A percentile compares a stretch with the other conserved stretches of the same genome.
These are phyloP conservation scores for Hydrophis major DNA, from an alignment of 2,797 vertebrate species.

Conservation along the genomic window DNA sequence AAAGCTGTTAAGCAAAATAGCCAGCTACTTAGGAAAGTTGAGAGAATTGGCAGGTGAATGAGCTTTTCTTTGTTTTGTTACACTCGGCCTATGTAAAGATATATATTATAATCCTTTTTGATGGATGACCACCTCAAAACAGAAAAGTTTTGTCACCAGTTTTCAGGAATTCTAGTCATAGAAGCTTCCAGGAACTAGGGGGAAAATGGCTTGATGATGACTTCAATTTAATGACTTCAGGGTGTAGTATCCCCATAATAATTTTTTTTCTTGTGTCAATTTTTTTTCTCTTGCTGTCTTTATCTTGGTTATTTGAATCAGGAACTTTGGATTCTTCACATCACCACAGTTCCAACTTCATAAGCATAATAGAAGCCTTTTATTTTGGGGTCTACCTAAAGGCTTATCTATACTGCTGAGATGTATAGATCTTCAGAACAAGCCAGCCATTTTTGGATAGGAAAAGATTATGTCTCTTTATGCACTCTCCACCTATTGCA, in stretches of 20 bases:
- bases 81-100: neutral
- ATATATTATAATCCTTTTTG: neutral
- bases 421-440: neutral
- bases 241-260: slow-evolving; percentile 1
- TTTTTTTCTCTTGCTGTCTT: neutral
- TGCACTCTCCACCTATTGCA: neutral
- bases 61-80: neutral
- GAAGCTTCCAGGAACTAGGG: neutral
- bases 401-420: neutral
- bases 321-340: neutral
- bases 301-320: neutral
- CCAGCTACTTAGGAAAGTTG: neutral
- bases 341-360: neutral
- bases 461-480: neutral
- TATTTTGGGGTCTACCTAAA: neutral
- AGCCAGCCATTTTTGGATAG: neutral
- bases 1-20: neutral
- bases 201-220: neutral
- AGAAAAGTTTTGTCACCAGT: neutral
- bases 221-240: neutral
- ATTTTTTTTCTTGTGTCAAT: neutral
- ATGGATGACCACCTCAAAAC: neutral
- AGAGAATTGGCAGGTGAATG: neutral
- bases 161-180: neutral
- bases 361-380: neutral